Evolutionary conservation across 1,140 invertebrate genomes (phyloP).

Genomic region (Lycorma delicatula): DNA sequence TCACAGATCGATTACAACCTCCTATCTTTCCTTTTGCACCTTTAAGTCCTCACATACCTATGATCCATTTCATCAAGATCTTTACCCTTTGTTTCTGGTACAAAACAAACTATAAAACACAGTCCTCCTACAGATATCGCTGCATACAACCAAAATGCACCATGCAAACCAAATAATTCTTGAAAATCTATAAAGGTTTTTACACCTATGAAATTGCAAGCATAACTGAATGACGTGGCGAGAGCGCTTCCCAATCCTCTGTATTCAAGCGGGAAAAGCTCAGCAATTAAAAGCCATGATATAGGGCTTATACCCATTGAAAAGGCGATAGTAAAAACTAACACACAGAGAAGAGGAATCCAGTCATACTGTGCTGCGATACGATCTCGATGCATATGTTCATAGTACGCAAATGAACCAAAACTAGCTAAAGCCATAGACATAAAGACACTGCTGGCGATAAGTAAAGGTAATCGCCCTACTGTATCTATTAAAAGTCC

Average conservation of each 20-base stretch:
- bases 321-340: constrained; percentile 75
- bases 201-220: constrained; percentile 79
- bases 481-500: constrained; percentile 69
- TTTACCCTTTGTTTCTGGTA: constrained; percentile 84
- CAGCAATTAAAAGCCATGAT: constrained; percentile 77
- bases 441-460: constrained; percentile 75
- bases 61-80: constrained; percentile 72
- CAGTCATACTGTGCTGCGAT: constrained; percentile 47
- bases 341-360: constrained; percentile 71
- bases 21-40: too few species aligned
- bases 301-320: constrained; percentile 83
- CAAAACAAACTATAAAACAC: constrained; percentile 72
- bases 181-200: constrained; percentile 80
- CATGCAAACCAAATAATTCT: constrained; percentile 60
- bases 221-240: constrained; percentile 76
- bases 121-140: constrained; percentile 72
- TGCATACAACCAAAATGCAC: constrained; percentile 83
- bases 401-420: constrained; percentile 69
- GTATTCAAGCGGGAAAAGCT: constrained; percentile 78
- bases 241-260: constrained; percentile 73
- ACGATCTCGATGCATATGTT: constrained; percentile 36
- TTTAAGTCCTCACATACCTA: constrained; percentile 15
- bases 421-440: constrained; percentile 68
- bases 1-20: too few species aligned
- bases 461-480: constrained; percentile 63